These are phyloP conservation scores for Piprites chloris DNA, from an alignment of 2,113 vertebrate species.

Conservation along the genomic window DNA sequence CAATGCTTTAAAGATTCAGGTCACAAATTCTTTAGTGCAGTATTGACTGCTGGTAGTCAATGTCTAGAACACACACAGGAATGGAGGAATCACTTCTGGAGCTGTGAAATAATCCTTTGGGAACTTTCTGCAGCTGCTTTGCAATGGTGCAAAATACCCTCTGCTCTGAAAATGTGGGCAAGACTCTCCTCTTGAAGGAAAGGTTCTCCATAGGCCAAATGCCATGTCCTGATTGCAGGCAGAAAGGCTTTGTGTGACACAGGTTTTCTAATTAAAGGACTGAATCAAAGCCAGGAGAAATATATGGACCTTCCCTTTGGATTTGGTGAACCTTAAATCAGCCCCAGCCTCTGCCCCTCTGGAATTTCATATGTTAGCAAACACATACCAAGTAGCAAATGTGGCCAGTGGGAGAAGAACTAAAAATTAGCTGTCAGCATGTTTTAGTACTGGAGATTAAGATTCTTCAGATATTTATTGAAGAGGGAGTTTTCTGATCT, in stretches of 20 bases:
- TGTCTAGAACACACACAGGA: background rate
- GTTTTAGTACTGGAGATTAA: slow-evolving; percentile 10
- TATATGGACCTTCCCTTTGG: background rate
- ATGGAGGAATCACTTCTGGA: background rate
- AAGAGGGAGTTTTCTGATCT: background rate
- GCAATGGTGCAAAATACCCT: background rate
- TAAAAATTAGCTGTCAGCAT: background rate
- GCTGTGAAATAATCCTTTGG: background rate
- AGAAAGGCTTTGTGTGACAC: background rate
- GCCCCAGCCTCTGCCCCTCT: background rate
- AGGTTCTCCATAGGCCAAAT: background rate
- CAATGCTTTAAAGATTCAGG: background rate
- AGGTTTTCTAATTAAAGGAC: background rate
- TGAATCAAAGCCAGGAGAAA: background rate
- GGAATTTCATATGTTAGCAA: background rate
- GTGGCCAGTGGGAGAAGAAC: background rate
- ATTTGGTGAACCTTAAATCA: background rate
- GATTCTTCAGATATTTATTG: background rate
- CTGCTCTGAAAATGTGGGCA: background rate
- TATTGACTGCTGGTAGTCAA: background rate
- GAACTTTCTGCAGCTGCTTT: background rate
- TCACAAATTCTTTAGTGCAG: background rate
- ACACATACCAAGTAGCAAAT: background rate
- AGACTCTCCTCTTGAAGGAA: background rate
- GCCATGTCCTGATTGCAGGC: background rate